A percentile compares a stretch with the other conserved stretches of the same genome.
These are phyloP conservation scores for Callimorpha dominula DNA, from an alignment of 2,888 invertebrate species.

Conservation along the genomic window DNA sequence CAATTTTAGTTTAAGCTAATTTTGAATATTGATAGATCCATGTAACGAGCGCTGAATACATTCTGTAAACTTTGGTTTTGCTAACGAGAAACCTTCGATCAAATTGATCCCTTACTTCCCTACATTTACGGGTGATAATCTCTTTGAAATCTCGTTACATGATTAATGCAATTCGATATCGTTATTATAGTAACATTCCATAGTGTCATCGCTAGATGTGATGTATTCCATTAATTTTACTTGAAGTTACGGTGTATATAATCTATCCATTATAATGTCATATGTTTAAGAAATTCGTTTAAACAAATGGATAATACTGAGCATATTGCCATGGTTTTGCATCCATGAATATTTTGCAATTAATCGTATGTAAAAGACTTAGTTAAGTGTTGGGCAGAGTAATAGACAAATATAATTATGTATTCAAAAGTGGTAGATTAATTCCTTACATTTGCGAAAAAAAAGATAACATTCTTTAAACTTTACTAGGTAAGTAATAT, in stretches of 20 bases:
- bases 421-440: neutral
- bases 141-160: neutral
- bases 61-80: slow-evolving; percentile 10
- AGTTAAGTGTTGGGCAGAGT: neutral
- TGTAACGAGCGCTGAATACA: slow-evolving; percentile 31
- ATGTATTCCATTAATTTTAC: neutral
- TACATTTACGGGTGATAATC: too few relatives aligned
- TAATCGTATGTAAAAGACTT: neutral
- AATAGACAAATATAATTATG: neutral
- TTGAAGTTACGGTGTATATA: neutral
- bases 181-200: neutral
- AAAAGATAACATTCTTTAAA: neutral
- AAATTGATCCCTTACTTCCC: too few relatives aligned
- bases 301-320: neutral
- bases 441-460: neutral
- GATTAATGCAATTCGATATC: too few relatives aligned
- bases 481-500: neutral
- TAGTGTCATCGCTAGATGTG: neutral
- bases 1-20: slow-evolving; percentile 53
- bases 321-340: neutral
- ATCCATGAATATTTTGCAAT: neutral
- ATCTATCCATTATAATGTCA: neutral
- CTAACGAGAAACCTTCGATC: too few relatives aligned
- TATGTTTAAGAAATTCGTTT: neutral
- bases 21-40: slow-evolving; percentile 45